These are phyloP conservation scores for Phyllotreta cruciferae DNA, from an alignment of 2,888 invertebrate genomes.

Conservation along the genomic window DNA sequence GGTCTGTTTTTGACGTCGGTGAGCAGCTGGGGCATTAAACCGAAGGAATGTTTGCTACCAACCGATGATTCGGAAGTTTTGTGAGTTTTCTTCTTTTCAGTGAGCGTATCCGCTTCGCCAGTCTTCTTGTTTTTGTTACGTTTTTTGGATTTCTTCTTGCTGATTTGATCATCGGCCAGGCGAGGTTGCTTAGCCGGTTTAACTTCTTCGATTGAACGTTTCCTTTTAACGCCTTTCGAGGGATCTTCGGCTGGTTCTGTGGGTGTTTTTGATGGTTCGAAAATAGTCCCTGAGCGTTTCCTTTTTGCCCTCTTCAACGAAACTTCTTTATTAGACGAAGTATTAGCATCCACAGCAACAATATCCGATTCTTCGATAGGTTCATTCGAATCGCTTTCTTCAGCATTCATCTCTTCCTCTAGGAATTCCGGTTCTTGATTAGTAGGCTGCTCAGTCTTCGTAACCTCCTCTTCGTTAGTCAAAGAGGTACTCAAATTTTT, in stretches of 20 bases:
- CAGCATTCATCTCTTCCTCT: conserved; percentile 38
- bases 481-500: conserved; percentile 47
- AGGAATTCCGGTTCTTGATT: no score
- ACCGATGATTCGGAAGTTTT: conserved; percentile 29
- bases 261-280: neutral
- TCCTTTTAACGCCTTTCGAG: conserved; percentile 12
- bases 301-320: neutral
- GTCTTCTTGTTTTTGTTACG: conserved; percentile 27
- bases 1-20: conserved; percentile 46
- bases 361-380: no score
- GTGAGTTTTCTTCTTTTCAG: conserved; percentile 14
- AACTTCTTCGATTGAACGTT: conserved; percentile 5
- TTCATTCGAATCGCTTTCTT: conserved; percentile 36
- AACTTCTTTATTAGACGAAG: no score
- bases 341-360: neutral
- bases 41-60: conserved; percentile 30
- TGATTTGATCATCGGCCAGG: conserved; percentile 9
- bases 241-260: neutral
- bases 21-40: conserved; percentile 42
- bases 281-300: conserved; percentile 20
- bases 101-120: conserved; percentile 9
- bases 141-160: conserved; percentile 10
- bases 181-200: neutral
- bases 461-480: conserved; percentile 19
- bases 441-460: no score